phyloP scores from a whole-genome alignment of 2,888 invertebrate species.

The Chloromyia formosa region DNA sequence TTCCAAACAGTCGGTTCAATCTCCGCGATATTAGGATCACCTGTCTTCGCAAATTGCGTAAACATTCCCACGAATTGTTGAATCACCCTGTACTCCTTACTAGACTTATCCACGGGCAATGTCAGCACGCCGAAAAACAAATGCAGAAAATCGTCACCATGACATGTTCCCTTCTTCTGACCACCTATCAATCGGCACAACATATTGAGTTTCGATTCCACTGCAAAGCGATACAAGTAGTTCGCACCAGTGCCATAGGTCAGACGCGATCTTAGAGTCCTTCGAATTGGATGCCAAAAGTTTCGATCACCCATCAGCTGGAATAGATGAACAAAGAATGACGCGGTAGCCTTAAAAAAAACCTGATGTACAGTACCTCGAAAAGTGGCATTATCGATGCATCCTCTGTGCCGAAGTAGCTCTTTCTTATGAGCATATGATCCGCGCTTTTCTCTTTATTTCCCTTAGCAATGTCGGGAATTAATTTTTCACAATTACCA shows the following conservation, averaged over 20 bases:
- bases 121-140: slow-evolving; percentile 61
- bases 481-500: slow-evolving; percentile 58
- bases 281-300: slow-evolving; percentile 63
- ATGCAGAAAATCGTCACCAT: slow-evolving; percentile 63
- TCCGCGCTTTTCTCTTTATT: slow-evolving; percentile 51
- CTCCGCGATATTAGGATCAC: slow-evolving; percentile 57
- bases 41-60: slow-evolving; percentile 59
- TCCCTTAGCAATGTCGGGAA: slow-evolving; percentile 59
- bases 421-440: neutral
- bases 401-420: neutral
- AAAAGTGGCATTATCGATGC: neutral
- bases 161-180: slow-evolving; percentile 61
- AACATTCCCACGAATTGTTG: slow-evolving; percentile 59
- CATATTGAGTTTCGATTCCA: slow-evolving; percentile 62
- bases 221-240: slow-evolving; percentile 61
- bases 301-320: slow-evolving; percentile 61
- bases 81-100: slow-evolving; percentile 61
- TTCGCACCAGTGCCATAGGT: slow-evolving; percentile 57
- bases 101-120: slow-evolving; percentile 57
- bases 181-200: slow-evolving; percentile 60
- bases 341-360: neutral
- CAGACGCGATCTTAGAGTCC: slow-evolving; percentile 58
- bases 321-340: neutral
- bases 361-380: neutral
- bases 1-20: slow-evolving; percentile 53